Evolutionary conservation across 2,113 vertebrate genomes (phyloP), one percentile per base, ranked within the genome.

Genomic region (Cygnus atratus): DNA sequence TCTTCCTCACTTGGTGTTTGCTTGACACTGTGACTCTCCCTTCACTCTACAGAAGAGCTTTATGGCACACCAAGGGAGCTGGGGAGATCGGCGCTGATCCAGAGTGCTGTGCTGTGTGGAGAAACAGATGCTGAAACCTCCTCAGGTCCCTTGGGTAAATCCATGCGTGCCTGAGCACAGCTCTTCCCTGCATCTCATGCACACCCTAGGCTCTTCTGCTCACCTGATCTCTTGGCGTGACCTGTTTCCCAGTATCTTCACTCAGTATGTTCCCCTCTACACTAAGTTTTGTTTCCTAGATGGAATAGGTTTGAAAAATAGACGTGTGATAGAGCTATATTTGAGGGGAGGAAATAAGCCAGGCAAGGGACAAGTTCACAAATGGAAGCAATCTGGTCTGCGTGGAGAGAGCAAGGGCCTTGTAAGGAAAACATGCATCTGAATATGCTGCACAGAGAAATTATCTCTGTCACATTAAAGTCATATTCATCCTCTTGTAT

Each of bases 321-420:
- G 29, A 48, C 29, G 16, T 90, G 77, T 62, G 61, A 15, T 24
- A 61, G 75, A 80, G 20, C 50, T 91, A 44, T 72, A 33, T 46
- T 65, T 66, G 75, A 63, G 76, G 28, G 17, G 16, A 33, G 21
- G 37, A 35, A 77, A 17, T 59, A 73, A 59, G 50, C 31, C 4
- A 5, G 83, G 16, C 43, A 67, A 88, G 43, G 46, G 44, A 9
- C 48, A 67, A 62, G 26, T 41, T 91, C 57, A 43, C 54, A 84
- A 95, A 44, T 84, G 59, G 82, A 86, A 92, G 52, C 37, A 67
- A 18, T 90, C 76, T 93, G 55, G 46, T 46, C 57, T 95, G 52
- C 35, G 55, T 52, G 66, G 65, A 80, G 84, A 57, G 67, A 74
- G 46, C 50, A 77, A 31, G 0, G 0, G 37, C 31, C 43, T 52